Conservation (phyloP, 2,888 invertebrate species). For the Polymixis flavicincta region DNA sequence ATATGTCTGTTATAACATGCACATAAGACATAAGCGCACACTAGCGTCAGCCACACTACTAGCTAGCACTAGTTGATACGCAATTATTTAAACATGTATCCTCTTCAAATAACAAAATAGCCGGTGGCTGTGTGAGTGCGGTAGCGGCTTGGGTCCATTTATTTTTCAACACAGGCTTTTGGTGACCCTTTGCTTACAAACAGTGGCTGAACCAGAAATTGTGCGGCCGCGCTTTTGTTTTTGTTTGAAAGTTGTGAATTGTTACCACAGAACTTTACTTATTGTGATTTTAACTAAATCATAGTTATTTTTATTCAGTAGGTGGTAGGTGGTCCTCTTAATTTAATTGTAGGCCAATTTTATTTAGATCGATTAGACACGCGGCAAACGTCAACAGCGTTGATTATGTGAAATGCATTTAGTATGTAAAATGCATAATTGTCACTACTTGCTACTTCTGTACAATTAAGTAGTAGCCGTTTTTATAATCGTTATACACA, state of each 20-base stretch:
- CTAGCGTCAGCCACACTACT: no score
- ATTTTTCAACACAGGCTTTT: slow-evolving; percentile 3
- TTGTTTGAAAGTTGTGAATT: background rate
- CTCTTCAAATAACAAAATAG: background rate
- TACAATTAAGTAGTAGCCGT: no score
- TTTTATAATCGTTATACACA: no score
- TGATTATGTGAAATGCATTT: slow-evolving; percentile 1
- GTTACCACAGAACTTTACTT: background rate
- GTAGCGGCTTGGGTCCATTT: background rate
- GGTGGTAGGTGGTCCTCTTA: background rate
- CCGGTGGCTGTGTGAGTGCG: background rate
- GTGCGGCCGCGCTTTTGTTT: background rate
- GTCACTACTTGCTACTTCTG: no score
- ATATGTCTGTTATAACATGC: no score
- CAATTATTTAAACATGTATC: background rate
- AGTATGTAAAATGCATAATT: slow-evolving; percentile 15
- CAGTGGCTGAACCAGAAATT: background rate
- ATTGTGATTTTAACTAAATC: background rate
- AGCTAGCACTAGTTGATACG: background rate
- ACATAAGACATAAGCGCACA: no score
- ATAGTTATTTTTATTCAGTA: background rate
- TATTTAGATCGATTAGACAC: background rate
- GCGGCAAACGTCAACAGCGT: background rate
- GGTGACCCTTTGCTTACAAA: background rate
- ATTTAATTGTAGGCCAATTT: background rate